These are phyloP conservation scores for Alouatta palliata DNA, from an alignment of 2,113 vertebrate species.

Conservation along the genomic window DNA sequence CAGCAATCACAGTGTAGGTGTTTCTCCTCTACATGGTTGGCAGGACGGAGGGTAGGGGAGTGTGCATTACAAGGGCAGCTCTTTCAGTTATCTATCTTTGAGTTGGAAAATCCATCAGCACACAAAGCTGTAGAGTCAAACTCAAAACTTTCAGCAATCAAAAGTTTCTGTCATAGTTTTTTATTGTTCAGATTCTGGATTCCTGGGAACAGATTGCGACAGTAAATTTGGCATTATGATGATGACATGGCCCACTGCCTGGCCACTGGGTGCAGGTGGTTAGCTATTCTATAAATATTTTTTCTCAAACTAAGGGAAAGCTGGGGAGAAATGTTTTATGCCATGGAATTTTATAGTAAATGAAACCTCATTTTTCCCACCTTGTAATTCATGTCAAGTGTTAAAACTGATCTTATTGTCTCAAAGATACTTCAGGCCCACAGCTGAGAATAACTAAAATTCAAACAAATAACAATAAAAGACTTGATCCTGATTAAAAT, in stretches of 20 bases:
- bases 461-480: not conserved
- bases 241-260: not conserved
- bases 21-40: not conserved
- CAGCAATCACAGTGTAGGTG: not conserved
- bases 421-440: not conserved
- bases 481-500: not conserved
- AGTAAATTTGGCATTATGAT: not conserved
- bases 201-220: not conserved
- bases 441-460: not conserved
- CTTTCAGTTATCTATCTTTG: not conserved
- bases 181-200: not conserved
- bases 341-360: not conserved
- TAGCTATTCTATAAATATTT: not conserved
- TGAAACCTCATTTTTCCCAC: not conserved
- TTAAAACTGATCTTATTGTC: not conserved
- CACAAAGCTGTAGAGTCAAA: not conserved
- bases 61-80: accelerated
- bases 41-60: no score
- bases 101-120: not conserved
- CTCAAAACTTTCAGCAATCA: not conserved
- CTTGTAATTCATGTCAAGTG: not conserved
- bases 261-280: not conserved
- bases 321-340: not conserved
- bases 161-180: not conserved
- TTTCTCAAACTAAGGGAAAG: not conserved